Evolutionary conservation across 2,888 invertebrate genomes (phyloP), one percentile per base, ranked within the genome.

Genomic region (Sphinx pinastri): DNA sequence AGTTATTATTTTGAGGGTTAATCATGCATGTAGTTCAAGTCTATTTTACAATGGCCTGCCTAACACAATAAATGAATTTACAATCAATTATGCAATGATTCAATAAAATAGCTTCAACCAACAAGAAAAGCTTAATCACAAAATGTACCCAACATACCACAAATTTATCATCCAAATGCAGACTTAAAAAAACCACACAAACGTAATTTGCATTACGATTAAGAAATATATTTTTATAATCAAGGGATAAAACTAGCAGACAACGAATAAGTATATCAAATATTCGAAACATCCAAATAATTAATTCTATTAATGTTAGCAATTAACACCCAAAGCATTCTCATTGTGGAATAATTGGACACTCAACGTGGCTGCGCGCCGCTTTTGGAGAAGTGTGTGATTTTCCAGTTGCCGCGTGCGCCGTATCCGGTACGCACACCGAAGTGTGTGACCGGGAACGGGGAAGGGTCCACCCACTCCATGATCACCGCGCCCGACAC

Each of bases 361-460:
- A 93, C 93, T 93, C 92, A 93, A 94, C 93, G 88, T 75, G 80
- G 81, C 74, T 83, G 85, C 14, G 78, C 77, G 74, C 82, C 84
- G 73, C 75, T 70, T 71, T 74, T 77, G 81, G 78, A 75, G 88
- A 87, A 94, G 79, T 93, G 91, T 57, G 74, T 76, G 79, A 96
- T 92, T 77, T 94, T 95, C 96, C 96, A 96, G 74, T 94, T 90
- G 73, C 96, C 96, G 72, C 94, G 92, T 47, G 96, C 95, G 70
- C 96, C 96, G 94, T 95, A 96, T 71, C 93, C 95, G 14, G 96
- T 95, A 72, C 96, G 94, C 72, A 96, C 93, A 63, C 96, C 96
- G 81, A 95, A 95, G 88, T 95, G 94, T 71, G 95, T 94, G 70
- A 96, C 86, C 66, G 94, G 94, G 86, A 96, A 95, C 8, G 95